Conservation (phyloP, 2,888 invertebrate genomes). For the Drosophila nr. medialis region DNA sequence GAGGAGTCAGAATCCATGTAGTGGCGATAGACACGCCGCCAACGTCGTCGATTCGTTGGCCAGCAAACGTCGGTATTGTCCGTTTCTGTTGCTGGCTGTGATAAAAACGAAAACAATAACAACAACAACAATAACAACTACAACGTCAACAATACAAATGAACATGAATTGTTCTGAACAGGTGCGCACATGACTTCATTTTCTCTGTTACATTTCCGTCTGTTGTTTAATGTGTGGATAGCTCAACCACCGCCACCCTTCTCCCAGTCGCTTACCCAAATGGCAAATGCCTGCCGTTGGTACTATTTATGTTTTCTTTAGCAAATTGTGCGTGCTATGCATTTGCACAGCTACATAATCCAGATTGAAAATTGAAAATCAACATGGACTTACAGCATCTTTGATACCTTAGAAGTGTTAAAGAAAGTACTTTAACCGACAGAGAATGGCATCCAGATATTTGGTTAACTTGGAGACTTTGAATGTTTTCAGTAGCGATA, state of each 20-base stretch:
- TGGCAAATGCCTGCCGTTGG: conserved; percentile 62
- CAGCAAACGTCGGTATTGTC: conserved; percentile 60
- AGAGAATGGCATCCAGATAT: background rate
- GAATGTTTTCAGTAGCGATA: background rate
- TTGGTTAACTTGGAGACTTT: background rate
- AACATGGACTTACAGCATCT: conserved; percentile 48
- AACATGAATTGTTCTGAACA: conserved; percentile 78
- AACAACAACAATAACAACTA: conserved; percentile 23
- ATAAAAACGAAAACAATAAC: conserved; percentile 46
- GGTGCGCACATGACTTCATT: conserved; percentile 79
- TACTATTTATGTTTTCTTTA: conserved; percentile 74
- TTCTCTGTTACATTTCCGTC: conserved; percentile 65
- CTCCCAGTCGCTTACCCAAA: conserved; percentile 8
- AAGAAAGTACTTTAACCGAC: background rate
- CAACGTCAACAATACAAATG: conserved; percentile 74
- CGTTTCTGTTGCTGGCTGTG: conserved; percentile 44
- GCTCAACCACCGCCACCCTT: background rate
- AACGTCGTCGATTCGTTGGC: conserved; percentile 50
- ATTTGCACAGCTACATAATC: conserved; percentile 35
- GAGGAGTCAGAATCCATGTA: conserved; percentile 50
- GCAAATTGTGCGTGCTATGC: conserved; percentile 74
- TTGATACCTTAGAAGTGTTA: background rate
- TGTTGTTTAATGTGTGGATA: conserved; percentile 52
- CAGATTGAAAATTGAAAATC: conserved; percentile 45
- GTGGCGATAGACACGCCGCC: conserved; percentile 75